A percentile compares a stretch with the other conserved stretches of the same genome.
Conservation (phyloP, 2,888 invertebrate genomes). For the Trissolcus brochymenae region DNA sequence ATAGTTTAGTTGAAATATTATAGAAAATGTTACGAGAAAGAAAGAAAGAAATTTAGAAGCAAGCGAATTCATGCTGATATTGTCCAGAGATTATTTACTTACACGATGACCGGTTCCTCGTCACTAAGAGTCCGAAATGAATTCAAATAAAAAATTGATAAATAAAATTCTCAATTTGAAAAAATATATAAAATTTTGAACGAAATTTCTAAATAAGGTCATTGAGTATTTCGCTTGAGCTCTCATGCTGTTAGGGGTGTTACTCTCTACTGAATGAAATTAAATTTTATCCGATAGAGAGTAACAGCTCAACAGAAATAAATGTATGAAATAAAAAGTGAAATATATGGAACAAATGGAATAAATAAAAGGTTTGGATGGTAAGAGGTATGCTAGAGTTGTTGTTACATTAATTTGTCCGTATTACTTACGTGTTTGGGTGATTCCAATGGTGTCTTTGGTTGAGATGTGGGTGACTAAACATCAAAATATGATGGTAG, state of each 20-base stretch:
- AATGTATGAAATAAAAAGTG: background rate
- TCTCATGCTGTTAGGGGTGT: too few relatives aligned
- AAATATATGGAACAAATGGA: background rate
- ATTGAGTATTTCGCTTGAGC: too few relatives aligned
- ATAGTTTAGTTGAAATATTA: too few relatives aligned
- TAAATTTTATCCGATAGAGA: too few relatives aligned
- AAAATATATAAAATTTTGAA: background rate
- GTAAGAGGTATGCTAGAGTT: constrained; percentile 17
- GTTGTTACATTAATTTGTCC: constrained; percentile 9
- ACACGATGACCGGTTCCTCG: constrained; percentile 38
- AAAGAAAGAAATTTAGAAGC: constrained; percentile 24
- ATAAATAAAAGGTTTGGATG: background rate
- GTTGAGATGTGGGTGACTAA: constrained; percentile 71
- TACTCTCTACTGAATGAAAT: too few relatives aligned
- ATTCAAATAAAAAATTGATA: too few relatives aligned
- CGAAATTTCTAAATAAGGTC: too few relatives aligned
- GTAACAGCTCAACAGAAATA: too few relatives aligned
- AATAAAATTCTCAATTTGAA: background rate
- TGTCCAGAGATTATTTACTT: constrained; percentile 42
- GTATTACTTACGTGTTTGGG: constrained; percentile 71
- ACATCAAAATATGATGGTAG: constrained; percentile 70
- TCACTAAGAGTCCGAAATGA: constrained; percentile 9
- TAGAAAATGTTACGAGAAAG: background rate
- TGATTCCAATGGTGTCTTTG: constrained; percentile 71
- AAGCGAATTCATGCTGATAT: constrained; percentile 50